Evolutionary conservation across 2,888 invertebrate species (phyloP), one percentile per base, ranked within the genome.

Genomic region (Conistra vaccinii): DNA sequence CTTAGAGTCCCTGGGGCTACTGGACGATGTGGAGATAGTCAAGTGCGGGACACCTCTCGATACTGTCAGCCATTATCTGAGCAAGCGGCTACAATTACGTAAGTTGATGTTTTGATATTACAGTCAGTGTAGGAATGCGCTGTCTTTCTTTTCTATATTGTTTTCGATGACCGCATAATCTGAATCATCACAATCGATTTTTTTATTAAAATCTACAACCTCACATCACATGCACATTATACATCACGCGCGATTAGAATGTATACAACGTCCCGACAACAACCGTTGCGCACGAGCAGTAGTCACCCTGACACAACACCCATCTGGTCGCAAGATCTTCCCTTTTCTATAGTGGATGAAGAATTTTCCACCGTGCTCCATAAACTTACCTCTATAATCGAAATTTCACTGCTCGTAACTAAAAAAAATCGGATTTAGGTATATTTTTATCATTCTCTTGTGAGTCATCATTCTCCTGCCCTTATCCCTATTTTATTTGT

Each of bases 31-130:
- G 63, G 97, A 97, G 0, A 97, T 99, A 5, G 97, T 98, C 42
- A 99, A 99, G 94, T 95, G 97, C 53, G 97, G 97, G 81, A 98
- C 99, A 0, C 99, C 99, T 0, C 95, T 99, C 55, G 99, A 99
- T 91, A 99, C 99, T 0, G 96, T 99, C 65, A 99, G 99, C 60
- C 97, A 98, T 91, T 99, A 98, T 93, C 97, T 99, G 58, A 97
- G 98, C 71, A 98, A 98, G 85, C 98, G 97, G 90, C 95, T 99
- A 60, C 97, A 97, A 42, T 97, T 98, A 84, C 98, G 99, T 98
- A 94, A 95, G 91, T 80, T 53, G 0, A 23, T 20, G 2, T 42
- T 53, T 51, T 35, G 17, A 10, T 69, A 26, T 48, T 2, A n/a
- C 23, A 17, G 17, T 48, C 23, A 55, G 0, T 48, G 61, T 61